phyloP scores from a whole-genome alignment of 1,140 invertebrate genomes.

The Pogonognathellus flavescens region DNA sequence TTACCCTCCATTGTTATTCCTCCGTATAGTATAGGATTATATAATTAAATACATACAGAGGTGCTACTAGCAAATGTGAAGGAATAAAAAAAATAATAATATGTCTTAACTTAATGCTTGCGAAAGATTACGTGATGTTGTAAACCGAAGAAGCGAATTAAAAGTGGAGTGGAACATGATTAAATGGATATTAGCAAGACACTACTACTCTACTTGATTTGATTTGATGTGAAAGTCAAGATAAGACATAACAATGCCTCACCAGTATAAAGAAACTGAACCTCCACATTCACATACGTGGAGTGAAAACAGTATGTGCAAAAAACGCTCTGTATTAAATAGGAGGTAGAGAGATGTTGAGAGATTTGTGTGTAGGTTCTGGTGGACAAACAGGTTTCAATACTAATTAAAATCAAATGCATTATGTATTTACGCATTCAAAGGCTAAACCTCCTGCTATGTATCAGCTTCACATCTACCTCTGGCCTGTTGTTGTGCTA shows the following conservation, averaged over 20 bases:
- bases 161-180: too few species aligned
- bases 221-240: conserved; percentile 20
- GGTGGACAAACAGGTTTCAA: conserved; percentile 48
- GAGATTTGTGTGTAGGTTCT: conserved; percentile 36
- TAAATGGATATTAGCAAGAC: not conserved
- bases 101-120: too few species aligned
- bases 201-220: not conserved
- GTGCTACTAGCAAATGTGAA: not conserved
- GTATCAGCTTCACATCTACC: not conserved
- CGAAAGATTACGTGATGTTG: too few species aligned
- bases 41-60: too few species aligned
- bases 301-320: not conserved
- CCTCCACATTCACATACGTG: not conserved
- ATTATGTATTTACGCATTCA: conserved; percentile 7
- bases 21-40: too few species aligned
- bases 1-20: too few species aligned
- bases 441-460: conserved; percentile 6
- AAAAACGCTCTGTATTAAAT: not conserved
- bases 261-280: not conserved
- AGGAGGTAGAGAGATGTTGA: not conserved
- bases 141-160: too few species aligned
- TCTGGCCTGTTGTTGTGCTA: too few species aligned
- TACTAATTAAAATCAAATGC: conserved; percentile 40
- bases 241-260: not conserved
- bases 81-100: not conserved